A percentile compares a stretch with the other conserved stretches of the same genome.
These are phyloP conservation scores for Brachionus paranguensis DNA, from an alignment of 1,140 invertebrate genomes.

Conservation along the genomic window DNA sequence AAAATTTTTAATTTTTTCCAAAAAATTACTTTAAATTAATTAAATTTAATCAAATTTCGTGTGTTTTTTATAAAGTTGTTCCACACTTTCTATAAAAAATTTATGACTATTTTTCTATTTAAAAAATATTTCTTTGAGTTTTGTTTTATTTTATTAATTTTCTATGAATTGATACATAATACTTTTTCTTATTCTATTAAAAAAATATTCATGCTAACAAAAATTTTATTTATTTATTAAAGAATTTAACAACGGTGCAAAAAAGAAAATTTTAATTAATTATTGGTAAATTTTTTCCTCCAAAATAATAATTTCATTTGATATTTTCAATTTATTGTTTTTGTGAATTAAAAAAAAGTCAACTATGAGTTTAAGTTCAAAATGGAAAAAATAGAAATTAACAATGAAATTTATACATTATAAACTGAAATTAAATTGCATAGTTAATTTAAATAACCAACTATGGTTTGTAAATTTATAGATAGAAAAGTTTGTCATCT, in stretches of 20 bases:
- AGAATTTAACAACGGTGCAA: background rate
- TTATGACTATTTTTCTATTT: too few species aligned
- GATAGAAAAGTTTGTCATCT: constrained; percentile 55
- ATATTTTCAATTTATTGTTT: background rate
- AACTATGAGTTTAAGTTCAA: background rate
- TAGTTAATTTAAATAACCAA: background rate
- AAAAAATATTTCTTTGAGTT: too few species aligned
- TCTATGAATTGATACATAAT: too few species aligned
- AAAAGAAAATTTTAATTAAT: background rate
- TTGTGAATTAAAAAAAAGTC: background rate
- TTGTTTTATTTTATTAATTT: too few species aligned
- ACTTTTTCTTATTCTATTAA: too few species aligned
- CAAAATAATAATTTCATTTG: background rate
- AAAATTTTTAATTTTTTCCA: too few species aligned
- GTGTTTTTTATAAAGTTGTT: too few species aligned
- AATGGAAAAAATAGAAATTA: background rate
- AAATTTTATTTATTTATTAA: background rate
- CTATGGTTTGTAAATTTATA: constrained; percentile 45
- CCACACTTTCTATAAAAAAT: too few species aligned
- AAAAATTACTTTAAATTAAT: too few species aligned
- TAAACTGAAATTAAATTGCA: background rate
- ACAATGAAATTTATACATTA: constrained; percentile 15
- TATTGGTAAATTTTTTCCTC: background rate
- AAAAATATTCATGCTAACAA: too few species aligned
- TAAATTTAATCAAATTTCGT: too few species aligned